phyloP scores from a whole-genome alignment of 1,140 invertebrate species.

The Leptopilina clavipes region DNA sequence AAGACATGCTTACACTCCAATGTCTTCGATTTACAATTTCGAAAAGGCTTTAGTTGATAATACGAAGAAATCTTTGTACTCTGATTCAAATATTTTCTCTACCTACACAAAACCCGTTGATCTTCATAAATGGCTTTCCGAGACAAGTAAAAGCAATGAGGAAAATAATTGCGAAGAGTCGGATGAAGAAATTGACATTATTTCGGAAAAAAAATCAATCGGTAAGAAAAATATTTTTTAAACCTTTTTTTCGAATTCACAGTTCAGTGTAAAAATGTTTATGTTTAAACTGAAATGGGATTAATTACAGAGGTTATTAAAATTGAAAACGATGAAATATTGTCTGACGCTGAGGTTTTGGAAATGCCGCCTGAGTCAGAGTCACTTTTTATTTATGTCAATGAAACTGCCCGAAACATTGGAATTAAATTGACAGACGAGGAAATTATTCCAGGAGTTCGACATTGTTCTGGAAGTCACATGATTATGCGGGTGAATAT shows the following conservation, averaged over 20 bases:
- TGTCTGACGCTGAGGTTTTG: constrained; percentile 48
- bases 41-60: constrained; percentile 41
- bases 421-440: constrained; percentile 63
- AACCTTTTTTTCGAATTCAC: neutral
- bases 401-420: constrained; percentile 61
- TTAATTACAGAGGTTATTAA: constrained; percentile 29
- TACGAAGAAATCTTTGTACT: constrained; percentile 45
- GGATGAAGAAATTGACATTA: constrained; percentile 57
- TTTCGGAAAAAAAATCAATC: constrained; percentile 37
- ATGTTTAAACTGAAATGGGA: too few relatives aligned
- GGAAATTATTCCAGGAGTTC: constrained; percentile 63
- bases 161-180: constrained; percentile 39
- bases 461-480: constrained; percentile 59
- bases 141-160: constrained; percentile 38
- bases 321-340: constrained; percentile 13
- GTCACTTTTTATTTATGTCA: constrained; percentile 61
- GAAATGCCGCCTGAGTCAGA: constrained; percentile 57
- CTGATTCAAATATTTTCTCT: constrained; percentile 21
- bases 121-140: constrained; percentile 57
- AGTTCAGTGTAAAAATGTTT: neutral
- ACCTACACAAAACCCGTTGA: constrained; percentile 52
- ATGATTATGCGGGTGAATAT: constrained; percentile 61
- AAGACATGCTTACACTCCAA: constrained; percentile 72
- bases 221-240: neutral
- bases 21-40: constrained; percentile 33